phyloP scores from a whole-genome alignment of 35 echinoderm and acorn worm genomes.

The Lytechinus pictus region DNA sequence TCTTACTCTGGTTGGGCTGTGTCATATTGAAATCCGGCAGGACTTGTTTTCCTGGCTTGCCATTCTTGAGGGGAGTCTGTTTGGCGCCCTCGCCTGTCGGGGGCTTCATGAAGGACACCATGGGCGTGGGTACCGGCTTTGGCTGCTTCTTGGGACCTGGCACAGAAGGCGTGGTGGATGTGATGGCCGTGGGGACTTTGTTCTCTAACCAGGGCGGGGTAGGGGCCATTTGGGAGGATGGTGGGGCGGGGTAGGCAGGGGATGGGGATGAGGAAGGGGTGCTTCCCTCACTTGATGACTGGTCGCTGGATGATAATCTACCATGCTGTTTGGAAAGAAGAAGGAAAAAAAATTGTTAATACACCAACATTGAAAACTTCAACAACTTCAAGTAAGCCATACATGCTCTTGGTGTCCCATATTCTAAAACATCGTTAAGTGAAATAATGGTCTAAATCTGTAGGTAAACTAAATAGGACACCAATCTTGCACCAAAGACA shows the following conservation, averaged over 20 bases:
- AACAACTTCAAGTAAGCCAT: too few species aligned
- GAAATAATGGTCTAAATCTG: too few species aligned
- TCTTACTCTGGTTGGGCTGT: conserved; percentile 91
- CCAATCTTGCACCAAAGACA: too few species aligned
- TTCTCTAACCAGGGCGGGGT: conserved; percentile 59
- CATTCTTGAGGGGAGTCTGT: conserved; percentile 13
- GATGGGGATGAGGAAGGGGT: conserved; percentile 81
- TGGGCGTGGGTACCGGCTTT: conserved; percentile 68
- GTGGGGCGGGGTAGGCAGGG: conserved; percentile 56
- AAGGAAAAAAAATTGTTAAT: background rate
- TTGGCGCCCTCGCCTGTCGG: background rate
- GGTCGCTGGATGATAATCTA: conserved; percentile 56
- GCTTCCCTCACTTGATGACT: conserved; percentile 89
- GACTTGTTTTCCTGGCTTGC: background rate
- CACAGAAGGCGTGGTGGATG: conserved; percentile 51
- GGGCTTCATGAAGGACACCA: conserved; percentile 63
- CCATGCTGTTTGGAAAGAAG: conserved; percentile 47
- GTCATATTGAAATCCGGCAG: conserved; percentile 81
- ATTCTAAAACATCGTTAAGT: too few species aligned
- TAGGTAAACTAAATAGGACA: too few species aligned
- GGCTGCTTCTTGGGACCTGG: conserved; percentile 60
- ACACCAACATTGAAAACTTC: too few species aligned
- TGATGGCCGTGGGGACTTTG: background rate
- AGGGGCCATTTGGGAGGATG: conserved; percentile 61
- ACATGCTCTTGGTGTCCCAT: too few species aligned